Conservation (phyloP, 2,113 vertebrate species). For the Megaceryle torquata region DNA sequence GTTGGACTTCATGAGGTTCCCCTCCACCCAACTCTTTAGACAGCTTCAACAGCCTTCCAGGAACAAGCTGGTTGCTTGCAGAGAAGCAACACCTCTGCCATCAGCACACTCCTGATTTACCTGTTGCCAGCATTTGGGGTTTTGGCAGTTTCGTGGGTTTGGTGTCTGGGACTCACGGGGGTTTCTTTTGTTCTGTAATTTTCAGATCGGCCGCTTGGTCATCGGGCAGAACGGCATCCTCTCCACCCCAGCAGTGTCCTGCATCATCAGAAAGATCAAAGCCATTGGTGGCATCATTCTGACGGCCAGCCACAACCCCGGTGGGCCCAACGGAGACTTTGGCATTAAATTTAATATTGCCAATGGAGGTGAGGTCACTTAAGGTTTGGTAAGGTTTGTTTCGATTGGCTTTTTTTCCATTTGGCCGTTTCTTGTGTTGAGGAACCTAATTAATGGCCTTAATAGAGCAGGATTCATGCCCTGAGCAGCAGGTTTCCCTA, state of each 20-base stretch:
- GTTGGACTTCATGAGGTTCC: neutral
- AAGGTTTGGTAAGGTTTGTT: neutral
- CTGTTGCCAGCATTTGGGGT: accelerated
- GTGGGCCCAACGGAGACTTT: constrained; percentile 94
- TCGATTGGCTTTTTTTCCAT: neutral
- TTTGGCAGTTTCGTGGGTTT: neutral
- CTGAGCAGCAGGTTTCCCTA: neutral
- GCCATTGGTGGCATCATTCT: constrained; percentile 96
- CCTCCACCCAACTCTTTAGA: neutral
- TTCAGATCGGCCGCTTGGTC: constrained; percentile 90
- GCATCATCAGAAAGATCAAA: constrained; percentile 95
- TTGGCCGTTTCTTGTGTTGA: neutral
- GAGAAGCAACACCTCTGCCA: neutral
- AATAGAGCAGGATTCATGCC: neutral
- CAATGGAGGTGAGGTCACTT: constrained; percentile 83
- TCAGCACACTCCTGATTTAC: neutral
- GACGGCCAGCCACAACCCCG: constrained; percentile 97
- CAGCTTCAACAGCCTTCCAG: neutral
- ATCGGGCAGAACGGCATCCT: constrained; percentile 97
- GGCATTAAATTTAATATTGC: constrained; percentile 97
- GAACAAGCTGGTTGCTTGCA: neutral
- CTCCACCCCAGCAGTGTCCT: constrained; percentile 95
- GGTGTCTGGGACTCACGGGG: neutral
- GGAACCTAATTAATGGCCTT: neutral
- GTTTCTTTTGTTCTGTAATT: constrained; percentile 12